These are phyloP conservation scores for Clarias macrocephalus DNA, from an alignment of 2,113 vertebrate genomes.

Conservation along the genomic window DNA sequence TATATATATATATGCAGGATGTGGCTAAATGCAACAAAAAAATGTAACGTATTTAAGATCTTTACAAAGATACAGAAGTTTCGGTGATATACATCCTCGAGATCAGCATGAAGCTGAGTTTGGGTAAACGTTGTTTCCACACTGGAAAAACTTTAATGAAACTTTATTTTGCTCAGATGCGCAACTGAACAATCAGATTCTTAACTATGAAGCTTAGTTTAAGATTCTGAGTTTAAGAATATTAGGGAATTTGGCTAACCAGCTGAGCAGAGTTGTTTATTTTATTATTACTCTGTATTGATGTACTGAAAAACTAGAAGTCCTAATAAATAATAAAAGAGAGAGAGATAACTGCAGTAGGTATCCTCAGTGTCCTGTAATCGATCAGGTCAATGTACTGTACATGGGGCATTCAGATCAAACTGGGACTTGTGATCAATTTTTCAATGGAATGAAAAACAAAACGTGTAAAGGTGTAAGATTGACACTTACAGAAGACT, in stretches of 20 bases:
- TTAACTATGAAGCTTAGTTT: not conserved
- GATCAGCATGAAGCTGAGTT: not conserved
- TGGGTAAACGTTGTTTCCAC: not conserved
- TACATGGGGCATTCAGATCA: too few species aligned
- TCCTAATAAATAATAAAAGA: not conserved
- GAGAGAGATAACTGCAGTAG: too few species aligned
- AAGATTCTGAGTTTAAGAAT: not conserved
- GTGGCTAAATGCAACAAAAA: not conserved
- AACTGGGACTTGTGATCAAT: too few species aligned
- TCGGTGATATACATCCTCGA: not conserved
- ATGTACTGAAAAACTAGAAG: not conserved
- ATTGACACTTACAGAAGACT: too few species aligned
- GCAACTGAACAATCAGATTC: not conserved
- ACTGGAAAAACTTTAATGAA: too few species aligned
- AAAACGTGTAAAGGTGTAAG: too few species aligned
- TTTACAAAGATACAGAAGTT: not conserved
- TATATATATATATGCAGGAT: too few species aligned
- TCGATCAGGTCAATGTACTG: too few species aligned
- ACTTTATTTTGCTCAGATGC: not conserved
- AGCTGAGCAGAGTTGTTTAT: not conserved
- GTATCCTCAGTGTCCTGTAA: too few species aligned
- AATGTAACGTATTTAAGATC: not conserved
- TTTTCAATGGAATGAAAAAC: too few species aligned
- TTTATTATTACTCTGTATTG: not conserved
- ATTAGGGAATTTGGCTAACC: not conserved